These are phyloP conservation scores for Tangara arthus DNA, from an alignment of 2,797 vertebrate genomes.

Conservation along the genomic window DNA sequence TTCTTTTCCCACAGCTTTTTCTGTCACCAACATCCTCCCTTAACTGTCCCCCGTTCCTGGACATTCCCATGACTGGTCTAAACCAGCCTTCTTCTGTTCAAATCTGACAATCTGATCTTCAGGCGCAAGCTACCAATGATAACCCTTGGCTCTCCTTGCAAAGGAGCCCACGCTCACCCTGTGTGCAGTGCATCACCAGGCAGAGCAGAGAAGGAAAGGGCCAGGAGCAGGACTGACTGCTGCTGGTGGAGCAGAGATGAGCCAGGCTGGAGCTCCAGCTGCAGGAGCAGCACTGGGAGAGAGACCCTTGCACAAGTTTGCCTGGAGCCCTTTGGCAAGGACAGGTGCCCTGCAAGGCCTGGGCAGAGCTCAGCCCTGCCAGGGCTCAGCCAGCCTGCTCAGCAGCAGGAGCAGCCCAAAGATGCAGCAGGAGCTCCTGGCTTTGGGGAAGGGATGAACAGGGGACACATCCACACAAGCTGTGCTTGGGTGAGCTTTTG, in stretches of 20 bases:
- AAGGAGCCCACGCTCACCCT: neutral
- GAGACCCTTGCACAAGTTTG: accelerated
- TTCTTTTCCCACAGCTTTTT: neutral
- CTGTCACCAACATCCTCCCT: neutral
- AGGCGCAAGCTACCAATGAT: too few species aligned
- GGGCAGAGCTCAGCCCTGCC: neutral
- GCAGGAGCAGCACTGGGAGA: neutral
- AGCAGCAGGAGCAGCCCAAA: accelerated
- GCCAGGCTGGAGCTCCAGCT: neutral
- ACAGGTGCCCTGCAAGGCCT: too few species aligned
- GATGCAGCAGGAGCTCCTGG: neutral
- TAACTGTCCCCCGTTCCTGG: neutral
- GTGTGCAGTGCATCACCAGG: accelerated
- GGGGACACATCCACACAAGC: accelerated
- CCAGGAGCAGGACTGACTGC: neutral
- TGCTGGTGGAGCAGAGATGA: neutral
- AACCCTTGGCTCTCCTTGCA: neutral
- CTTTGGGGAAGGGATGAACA: neutral
- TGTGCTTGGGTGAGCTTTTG: neutral
- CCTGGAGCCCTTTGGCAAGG: neutral
- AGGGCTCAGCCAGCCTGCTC: neutral
- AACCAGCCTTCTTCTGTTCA: neutral
- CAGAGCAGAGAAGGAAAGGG: neutral
- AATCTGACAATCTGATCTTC: neutral
- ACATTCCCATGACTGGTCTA: neutral